Conservation (phyloP, 2,113 vertebrate species). For the Xenopus borealis region DNA sequence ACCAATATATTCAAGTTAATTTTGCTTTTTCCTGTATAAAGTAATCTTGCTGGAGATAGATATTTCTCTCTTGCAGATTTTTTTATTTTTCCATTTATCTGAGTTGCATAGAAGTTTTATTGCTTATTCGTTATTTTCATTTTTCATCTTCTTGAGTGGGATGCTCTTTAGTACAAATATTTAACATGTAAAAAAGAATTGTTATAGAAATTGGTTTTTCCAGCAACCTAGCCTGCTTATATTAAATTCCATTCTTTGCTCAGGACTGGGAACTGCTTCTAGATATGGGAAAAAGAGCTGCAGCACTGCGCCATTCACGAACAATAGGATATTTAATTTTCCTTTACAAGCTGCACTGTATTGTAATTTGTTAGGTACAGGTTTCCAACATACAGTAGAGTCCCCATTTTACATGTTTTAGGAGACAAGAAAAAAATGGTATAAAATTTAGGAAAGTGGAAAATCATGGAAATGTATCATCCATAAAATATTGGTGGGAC, state of each 20-base stretch:
- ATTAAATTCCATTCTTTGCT: conserved; percentile 34
- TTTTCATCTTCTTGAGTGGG: conserved; percentile 37
- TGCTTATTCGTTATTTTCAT: conserved; percentile 44
- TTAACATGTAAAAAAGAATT: conserved; percentile 35
- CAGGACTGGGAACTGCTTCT: neutral
- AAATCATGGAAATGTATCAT: no score
- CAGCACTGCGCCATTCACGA: no score
- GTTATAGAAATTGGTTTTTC: conserved; percentile 32
- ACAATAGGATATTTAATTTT: no score
- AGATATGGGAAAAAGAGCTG: neutral
- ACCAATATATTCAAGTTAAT: conserved; percentile 44
- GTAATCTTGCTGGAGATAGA: conserved; percentile 30
- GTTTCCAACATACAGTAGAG: no score
- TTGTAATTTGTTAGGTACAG: no score
- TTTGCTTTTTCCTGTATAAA: conserved; percentile 36
- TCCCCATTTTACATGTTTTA: no score
- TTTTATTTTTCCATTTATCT: conserved; percentile 42
- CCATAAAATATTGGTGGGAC: no score
- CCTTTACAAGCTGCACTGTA: no score
- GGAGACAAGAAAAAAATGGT: no score
- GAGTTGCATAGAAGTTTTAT: conserved; percentile 37
- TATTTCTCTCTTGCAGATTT: conserved; percentile 28
- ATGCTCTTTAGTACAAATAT: conserved; percentile 45
- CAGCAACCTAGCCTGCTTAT: conserved; percentile 14
- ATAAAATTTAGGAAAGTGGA: no score